Evolutionary conservation across 2,113 vertebrate species (phyloP).

Genomic region (Cairina moschata): DNA sequence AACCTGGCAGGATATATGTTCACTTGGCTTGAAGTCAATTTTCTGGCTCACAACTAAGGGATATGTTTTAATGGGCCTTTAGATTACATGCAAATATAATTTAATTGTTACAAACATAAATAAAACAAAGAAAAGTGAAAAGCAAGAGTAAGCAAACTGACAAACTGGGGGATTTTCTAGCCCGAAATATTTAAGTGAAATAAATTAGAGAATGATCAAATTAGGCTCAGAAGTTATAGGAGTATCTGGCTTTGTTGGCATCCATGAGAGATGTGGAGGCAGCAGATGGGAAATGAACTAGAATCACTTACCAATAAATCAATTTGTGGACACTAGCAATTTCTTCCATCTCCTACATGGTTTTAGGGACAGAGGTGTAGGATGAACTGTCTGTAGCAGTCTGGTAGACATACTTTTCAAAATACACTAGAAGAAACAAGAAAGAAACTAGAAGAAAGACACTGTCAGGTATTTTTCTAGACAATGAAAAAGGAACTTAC

Average conservation of each 20-base stretch:
- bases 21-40: background rate
- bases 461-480: background rate
- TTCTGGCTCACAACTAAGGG: background rate
- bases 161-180: background rate
- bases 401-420: background rate
- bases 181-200: background rate
- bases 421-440: background rate
- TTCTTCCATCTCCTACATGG: background rate
- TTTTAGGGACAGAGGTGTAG: background rate
- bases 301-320: background rate
- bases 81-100: background rate
- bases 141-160: background rate
- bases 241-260: background rate
- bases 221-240: background rate
- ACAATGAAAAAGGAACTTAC: background rate
- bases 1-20: background rate
- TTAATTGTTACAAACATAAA: background rate
- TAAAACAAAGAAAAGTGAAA: background rate
- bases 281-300: background rate
- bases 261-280: background rate
- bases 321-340: background rate
- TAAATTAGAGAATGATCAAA: background rate
- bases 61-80: background rate
- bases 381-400: background rate
- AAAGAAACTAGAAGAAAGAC: background rate